phyloP scores from a whole-genome alignment of 2,888 invertebrate species.

The Prenolepis imparis region DNA sequence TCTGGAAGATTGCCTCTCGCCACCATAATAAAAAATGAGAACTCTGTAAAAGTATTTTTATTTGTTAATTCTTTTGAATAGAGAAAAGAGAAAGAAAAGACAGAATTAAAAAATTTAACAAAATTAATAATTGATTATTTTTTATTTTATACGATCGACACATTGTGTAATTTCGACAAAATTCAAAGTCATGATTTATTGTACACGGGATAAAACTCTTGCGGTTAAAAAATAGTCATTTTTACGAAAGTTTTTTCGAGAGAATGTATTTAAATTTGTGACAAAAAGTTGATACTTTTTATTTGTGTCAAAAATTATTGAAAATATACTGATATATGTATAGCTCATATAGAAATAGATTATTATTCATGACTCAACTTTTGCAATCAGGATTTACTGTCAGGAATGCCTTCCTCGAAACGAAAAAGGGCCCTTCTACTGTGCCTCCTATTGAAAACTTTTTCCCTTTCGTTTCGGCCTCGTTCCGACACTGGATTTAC shows the following conservation, averaged over 20 bases:
- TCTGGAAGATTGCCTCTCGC: constrained; percentile 76
- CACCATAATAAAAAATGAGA: constrained; percentile 50
- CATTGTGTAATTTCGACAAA: too few species aligned
- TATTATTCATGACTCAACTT: constrained; percentile 11
- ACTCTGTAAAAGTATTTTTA: not conserved
- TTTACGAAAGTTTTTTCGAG: not conserved
- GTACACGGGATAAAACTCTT: too few species aligned
- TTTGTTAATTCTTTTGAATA: not conserved
- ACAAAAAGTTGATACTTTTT: not conserved
- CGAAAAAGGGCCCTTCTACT: constrained; percentile 47
- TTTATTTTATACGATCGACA: too few species aligned
- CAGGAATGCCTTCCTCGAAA: constrained; percentile 44
- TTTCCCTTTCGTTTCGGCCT: constrained; percentile 35
- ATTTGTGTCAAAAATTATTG: constrained; percentile 1
- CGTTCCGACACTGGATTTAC: not conserved
- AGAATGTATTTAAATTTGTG: not conserved
- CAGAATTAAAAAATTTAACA: not conserved
- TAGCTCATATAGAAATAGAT: constrained; percentile 17
- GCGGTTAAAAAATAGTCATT: not conserved
- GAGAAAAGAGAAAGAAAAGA: not conserved
- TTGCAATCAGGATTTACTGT: constrained; percentile 39
- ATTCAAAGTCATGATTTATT: too few species aligned
- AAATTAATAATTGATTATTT: too few species aligned
- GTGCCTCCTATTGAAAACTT: constrained; percentile 14
- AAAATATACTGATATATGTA: not conserved